Evolutionary conservation across 2,797 vertebrate genomes (phyloP).

Genomic region (Chelidonichthys spinosus): DNA sequence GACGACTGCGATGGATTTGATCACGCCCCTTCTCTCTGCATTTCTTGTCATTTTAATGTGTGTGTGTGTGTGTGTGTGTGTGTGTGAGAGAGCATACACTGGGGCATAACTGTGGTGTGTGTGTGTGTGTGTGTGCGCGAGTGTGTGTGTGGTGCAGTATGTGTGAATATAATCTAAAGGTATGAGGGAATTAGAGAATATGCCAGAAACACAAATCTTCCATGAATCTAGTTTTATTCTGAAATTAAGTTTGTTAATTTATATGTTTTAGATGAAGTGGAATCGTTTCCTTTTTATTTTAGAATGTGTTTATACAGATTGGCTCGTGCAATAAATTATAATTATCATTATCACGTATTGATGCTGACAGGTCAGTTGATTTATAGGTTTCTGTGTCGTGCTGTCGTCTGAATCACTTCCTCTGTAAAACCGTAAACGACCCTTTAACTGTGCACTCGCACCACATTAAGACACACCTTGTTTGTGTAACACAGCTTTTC

Average conservation of each 20-base stretch:
- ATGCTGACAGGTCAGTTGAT: constrained; percentile 79
- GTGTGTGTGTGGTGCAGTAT: constrained; percentile 26
- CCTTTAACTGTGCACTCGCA: constrained; percentile 80
- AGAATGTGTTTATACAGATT: constrained; percentile 76
- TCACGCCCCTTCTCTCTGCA: constrained; percentile 56
- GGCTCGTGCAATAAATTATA: constrained; percentile 93
- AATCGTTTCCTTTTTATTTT: constrained; percentile 58
- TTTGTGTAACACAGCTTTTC: constrained; percentile 91
- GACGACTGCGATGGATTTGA: constrained; percentile 70
- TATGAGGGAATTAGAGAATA: constrained; percentile 72
- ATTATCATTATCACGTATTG: constrained; percentile 64
- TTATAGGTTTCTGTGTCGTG: constrained; percentile 70
- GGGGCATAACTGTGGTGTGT: constrained; percentile 15
- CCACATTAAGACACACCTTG: constrained; percentile 83
- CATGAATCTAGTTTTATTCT: constrained; percentile 62
- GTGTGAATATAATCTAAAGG: constrained; percentile 46
- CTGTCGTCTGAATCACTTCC: constrained; percentile 81
- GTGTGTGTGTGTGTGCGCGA: not conserved
- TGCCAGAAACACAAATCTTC: constrained; percentile 71
- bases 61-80: constrained; percentile 34
- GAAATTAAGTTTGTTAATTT: constrained; percentile 69
- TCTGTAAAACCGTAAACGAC: constrained; percentile 75
- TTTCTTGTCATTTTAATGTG: constrained; percentile 51
- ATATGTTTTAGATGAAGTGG: constrained; percentile 68
- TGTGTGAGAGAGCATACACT: constrained; percentile 11